A percentile compares a stretch with the other conserved stretches of the same genome.
phyloP scores from a whole-genome alignment of 2,113 vertebrate species.

The Solenodon paradoxus region DNA sequence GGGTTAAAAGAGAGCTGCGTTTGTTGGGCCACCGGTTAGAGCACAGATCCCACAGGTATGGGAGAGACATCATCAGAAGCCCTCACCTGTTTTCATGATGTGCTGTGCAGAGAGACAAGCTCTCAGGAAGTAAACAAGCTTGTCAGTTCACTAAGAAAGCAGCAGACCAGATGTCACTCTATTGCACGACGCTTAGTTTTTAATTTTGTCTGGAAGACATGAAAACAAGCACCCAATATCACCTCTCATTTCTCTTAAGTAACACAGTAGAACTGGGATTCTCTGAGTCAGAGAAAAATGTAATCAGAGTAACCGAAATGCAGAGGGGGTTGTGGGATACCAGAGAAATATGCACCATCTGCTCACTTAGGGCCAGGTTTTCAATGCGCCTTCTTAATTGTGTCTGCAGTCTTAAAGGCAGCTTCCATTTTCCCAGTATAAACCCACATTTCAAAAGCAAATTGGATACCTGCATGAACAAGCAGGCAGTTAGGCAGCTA shows the following conservation, averaged over 20 bases:
- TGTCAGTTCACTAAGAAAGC: conserved; percentile 49
- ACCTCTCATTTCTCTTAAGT: conserved; percentile 62
- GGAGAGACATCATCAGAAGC: background rate
- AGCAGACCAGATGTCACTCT: conserved; percentile 66
- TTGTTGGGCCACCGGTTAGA: conserved; percentile 34
- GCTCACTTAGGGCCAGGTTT: conserved; percentile 43
- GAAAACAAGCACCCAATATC: conserved; percentile 45
- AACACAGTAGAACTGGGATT: conserved; percentile 49
- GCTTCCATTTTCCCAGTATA: conserved; percentile 68
- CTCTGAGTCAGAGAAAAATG: conserved; percentile 30
- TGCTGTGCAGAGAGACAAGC: background rate
- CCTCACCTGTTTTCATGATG: conserved; percentile 49
- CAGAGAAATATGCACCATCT: background rate
- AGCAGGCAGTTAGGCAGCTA: conserved; percentile 80
- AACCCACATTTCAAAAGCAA: conserved; percentile 76
- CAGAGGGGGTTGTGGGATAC: no score
- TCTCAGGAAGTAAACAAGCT: conserved; percentile 58
- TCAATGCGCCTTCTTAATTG: conserved; percentile 63
- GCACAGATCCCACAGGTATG: background rate
- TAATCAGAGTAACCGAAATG: conserved; percentile 44
- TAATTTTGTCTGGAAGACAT: conserved; percentile 66
- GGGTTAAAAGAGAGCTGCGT: background rate
- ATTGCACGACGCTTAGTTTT: conserved; percentile 59
- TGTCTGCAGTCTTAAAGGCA: conserved; percentile 42
- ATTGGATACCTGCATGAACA: conserved; percentile 79